These are phyloP conservation scores for Thripadectes ignobilis DNA, from an alignment of 2,797 vertebrate species.

Conservation along the genomic window DNA sequence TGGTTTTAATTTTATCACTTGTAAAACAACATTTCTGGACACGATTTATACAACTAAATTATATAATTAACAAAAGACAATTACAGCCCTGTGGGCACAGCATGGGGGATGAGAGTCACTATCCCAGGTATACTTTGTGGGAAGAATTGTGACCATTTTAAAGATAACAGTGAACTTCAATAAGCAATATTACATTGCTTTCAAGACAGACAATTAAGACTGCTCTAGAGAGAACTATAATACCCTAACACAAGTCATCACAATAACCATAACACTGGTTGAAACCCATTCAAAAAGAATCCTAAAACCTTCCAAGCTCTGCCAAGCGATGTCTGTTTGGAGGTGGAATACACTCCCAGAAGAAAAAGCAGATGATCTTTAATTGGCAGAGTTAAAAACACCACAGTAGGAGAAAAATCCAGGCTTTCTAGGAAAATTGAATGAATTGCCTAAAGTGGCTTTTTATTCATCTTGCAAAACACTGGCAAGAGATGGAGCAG, in stretches of 20 bases:
- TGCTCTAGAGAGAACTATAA: background rate
- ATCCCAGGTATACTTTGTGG: background rate
- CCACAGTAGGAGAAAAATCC: background rate
- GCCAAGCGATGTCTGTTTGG: background rate
- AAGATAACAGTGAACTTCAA: background rate
- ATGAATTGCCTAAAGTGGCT: background rate
- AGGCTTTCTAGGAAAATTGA: background rate
- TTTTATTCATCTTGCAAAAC: background rate
- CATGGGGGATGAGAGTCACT: background rate
- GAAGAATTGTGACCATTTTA: background rate
- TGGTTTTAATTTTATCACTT: slow-evolving; percentile 5
- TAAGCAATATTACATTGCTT: background rate
- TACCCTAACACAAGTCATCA: background rate
- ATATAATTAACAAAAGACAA: background rate
- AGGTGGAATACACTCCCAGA: background rate
- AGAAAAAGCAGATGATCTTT: background rate
- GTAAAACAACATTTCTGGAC: background rate
- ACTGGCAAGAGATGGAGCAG: background rate
- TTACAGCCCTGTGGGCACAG: background rate
- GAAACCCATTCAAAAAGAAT: background rate
- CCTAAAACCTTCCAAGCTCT: background rate
- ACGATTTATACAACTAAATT: background rate
- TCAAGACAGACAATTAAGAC: background rate
- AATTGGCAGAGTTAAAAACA: background rate
- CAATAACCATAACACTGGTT: background rate